Evolutionary conservation across 2,888 invertebrate species (phyloP), one percentile per base, ranked within the genome.

Genomic region (Micoletzkya japonica): DNA sequence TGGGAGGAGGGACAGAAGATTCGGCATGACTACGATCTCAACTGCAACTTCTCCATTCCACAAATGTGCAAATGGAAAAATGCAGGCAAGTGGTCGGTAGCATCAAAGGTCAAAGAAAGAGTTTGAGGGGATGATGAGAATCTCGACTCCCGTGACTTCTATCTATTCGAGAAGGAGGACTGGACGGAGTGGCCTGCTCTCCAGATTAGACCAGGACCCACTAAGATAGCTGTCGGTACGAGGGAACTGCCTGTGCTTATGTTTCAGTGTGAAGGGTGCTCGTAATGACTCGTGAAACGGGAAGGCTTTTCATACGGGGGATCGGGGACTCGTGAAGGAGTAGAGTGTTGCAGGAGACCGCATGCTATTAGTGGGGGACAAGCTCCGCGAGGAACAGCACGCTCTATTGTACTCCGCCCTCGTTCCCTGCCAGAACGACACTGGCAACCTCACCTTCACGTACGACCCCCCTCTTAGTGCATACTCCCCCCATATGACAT

Each of bases 371-470:
- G 74, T 73, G 37, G 80, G 80, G 30, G 78, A 80, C 56, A 75
- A 79, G 60, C 77, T 79, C 37, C 64, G 77, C 44, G 78, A 78
- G 20, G 83, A 83, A 68, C 82, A 84, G 68, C 77, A 76, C 50
- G 82, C 84, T 1, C 77, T 84, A 32, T 73, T 79, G 36, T 79
- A 76, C 71, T 78, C 79, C n/a, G 80, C 82, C 34, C 82, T 82
- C n/a, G 82, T 84, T 54, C 78, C 76, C 52, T 84, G 84, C 60
- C 84, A 84, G 69, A 81, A 82, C 66, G 73, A 75, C 32, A 82
- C 82, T 1, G 84, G 84, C 52, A 77, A 79, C 63, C 74, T 84
- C 70, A 84, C 83, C 4, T 84, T 84, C 70, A 82, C 82, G 83
- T 84, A 56, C 69, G 75, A 73, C 54, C 37, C 24, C 32, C n/a